Evolutionary conservation across 1,140 invertebrate genomes (phyloP).

Genomic region (Drosophila novamexicana): DNA sequence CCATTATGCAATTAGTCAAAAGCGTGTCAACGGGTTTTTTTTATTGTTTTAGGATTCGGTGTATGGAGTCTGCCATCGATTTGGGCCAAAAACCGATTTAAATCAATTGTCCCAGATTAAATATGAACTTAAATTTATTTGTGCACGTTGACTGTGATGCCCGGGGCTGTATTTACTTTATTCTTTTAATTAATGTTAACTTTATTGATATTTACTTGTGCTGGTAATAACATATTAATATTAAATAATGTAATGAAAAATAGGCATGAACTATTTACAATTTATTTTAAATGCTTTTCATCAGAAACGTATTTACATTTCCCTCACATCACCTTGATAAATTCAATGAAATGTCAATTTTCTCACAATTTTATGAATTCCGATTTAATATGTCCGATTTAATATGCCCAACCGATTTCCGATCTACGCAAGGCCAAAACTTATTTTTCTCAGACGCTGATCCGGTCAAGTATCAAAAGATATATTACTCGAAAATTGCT

Average conservation of each 20-base stretch:
- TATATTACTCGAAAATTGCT: too few species aligned
- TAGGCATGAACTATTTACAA: constrained; percentile 1
- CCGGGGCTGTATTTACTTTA: background rate
- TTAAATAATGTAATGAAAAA: background rate
- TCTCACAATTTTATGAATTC: too few species aligned
- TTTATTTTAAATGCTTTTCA: background rate
- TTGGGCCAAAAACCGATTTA: background rate
- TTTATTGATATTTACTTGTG: background rate
- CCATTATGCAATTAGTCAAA: constrained; percentile 52
- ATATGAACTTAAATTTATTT: background rate
- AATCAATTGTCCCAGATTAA: background rate
- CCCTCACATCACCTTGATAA: too few species aligned
- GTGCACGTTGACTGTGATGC: background rate
- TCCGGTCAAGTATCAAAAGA: too few species aligned
- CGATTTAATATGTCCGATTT: too few species aligned
- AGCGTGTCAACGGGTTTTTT: constrained; percentile 22
- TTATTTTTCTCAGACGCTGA: too few species aligned
- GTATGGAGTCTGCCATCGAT: too few species aligned
- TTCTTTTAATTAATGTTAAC: constrained; percentile 1
- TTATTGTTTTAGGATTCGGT: background rate
- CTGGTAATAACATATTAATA: background rate
- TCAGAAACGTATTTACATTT: background rate
- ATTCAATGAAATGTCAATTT: too few species aligned
- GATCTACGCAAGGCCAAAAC: too few species aligned
- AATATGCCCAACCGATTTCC: too few species aligned